These are phyloP conservation scores for Anguilla megastoma DNA, from an alignment of 2,797 vertebrate species.

Conservation along the genomic window DNA sequence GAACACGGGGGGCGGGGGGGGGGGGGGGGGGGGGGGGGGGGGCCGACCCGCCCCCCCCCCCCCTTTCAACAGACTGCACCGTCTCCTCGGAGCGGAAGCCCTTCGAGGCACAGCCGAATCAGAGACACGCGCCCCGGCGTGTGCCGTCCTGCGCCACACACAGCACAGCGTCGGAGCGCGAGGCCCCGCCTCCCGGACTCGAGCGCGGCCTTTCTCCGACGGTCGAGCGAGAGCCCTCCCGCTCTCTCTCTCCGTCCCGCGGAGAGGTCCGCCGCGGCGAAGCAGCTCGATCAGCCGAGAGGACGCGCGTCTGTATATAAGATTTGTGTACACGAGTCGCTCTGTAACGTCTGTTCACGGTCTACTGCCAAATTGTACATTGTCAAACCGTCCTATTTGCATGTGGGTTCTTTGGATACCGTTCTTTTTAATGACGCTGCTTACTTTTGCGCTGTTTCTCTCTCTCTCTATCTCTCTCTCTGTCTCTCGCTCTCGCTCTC, in stretches of 20 bases:
- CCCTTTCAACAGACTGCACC: slow-evolving; percentile 21
- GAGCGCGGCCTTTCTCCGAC: background rate
- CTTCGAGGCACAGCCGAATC: background rate
- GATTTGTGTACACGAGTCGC: slow-evolving; percentile 15
- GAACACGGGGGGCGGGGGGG: no score
- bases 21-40: no score
- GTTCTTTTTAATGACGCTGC: slow-evolving; percentile 23
- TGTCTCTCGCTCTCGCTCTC: background rate
- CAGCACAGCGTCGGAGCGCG: background rate
- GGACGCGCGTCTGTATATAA: slow-evolving; percentile 16
- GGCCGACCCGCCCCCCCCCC: no score
- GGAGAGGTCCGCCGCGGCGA: background rate
- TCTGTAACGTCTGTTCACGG: slow-evolving; percentile 7
- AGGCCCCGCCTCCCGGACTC: background rate
- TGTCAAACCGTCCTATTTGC: slow-evolving; percentile 31
- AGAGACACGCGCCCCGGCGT: background rate
- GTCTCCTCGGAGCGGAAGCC: slow-evolving; percentile 26
- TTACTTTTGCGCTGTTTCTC: background rate
- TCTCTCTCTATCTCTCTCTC: background rate
- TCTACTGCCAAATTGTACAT: slow-evolving; percentile 26
- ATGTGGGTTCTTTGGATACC: slow-evolving; percentile 27
- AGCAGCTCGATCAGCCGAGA: background rate
- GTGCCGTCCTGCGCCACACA: background rate
- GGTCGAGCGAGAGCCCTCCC: background rate
- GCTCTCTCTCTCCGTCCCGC: background rate